Evolutionary conservation across 1,140 invertebrate species (phyloP).

Genomic region (Centruroides sculpturatus): DNA sequence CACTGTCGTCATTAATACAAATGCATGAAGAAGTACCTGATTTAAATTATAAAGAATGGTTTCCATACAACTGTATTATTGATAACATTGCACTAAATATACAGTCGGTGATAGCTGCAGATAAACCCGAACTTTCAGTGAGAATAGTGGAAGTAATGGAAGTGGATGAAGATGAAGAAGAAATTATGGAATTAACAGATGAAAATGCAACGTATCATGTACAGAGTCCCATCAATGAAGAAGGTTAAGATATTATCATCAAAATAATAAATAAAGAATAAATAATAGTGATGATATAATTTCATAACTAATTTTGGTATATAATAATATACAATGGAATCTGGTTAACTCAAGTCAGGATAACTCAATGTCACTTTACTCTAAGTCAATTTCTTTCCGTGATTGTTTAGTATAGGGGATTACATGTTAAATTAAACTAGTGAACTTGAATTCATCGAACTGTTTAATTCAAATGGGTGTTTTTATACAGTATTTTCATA

Average conservation of each 20-base stretch:
- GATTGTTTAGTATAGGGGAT: too few relatives aligned
- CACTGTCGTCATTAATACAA: not conserved
- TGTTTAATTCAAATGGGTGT: too few relatives aligned
- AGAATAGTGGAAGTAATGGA: slow-evolving; percentile 40
- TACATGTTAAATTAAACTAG: too few relatives aligned
- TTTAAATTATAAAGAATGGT: slow-evolving; percentile 54
- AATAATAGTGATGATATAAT: not conserved
- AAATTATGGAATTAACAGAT: slow-evolving; percentile 1
- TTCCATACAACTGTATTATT: slow-evolving; percentile 54
- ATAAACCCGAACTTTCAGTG: slow-evolving; percentile 31
- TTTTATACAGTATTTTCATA: too few relatives aligned
- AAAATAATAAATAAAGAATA: not conserved
- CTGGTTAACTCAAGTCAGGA: too few relatives aligned
- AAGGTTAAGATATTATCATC: not conserved
- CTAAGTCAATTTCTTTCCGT: too few relatives aligned
- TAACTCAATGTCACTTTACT: too few relatives aligned
- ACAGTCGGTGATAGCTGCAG: slow-evolving; percentile 42
- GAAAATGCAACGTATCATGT: slow-evolving; percentile 6
- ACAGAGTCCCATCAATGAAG: slow-evolving; percentile 11
- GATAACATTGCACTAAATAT: slow-evolving; percentile 63
- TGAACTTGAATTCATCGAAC: too few relatives aligned
- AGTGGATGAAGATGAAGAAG: slow-evolving; percentile 19
- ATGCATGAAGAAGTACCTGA: slow-evolving; percentile 30
- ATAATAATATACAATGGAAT: too few relatives aligned
- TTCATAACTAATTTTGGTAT: too few relatives aligned